These are phyloP conservation scores for Scaptomyza hsui DNA, from an alignment of 1,140 invertebrate species.

Conservation along the genomic window DNA sequence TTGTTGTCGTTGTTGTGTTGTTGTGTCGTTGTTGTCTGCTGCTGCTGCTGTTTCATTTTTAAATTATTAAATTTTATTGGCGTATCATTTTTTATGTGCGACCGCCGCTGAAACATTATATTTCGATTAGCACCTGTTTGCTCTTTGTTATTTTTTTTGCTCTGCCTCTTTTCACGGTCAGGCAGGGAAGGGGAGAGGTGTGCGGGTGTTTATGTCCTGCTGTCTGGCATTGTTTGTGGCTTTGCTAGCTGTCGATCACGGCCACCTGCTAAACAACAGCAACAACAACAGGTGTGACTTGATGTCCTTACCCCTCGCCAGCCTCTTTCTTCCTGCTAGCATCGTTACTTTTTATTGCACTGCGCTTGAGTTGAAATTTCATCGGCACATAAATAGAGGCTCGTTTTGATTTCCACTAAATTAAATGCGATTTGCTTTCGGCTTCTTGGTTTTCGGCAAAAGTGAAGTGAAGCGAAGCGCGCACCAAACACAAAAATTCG, in stretches of 20 bases:
- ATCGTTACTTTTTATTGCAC: constrained; percentile 41
- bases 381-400: constrained; percentile 40
- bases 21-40: constrained; percentile 16
- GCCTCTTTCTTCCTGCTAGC: not conserved
- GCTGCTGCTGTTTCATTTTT: constrained; percentile 71
- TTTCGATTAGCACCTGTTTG: constrained; percentile 82
- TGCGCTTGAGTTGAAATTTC: constrained; percentile 53
- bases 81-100: constrained; percentile 80
- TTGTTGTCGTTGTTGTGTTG: constrained; percentile 5
- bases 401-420: constrained; percentile 73
- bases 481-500: constrained; percentile 7
- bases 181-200: too few relatives aligned
- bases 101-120: constrained; percentile 78
- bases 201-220: constrained; percentile 31
- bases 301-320: constrained; percentile 23
- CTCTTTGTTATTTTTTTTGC: constrained; percentile 10
- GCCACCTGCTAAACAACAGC: constrained; percentile 57
- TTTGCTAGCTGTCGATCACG: constrained; percentile 51
- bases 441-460: constrained; percentile 31
- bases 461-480: constrained; percentile 43
- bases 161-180: constrained; percentile 24
- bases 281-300: constrained; percentile 12
- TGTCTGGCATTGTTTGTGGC: constrained; percentile 33
- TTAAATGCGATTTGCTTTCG: constrained; percentile 72
- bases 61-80: constrained; percentile 82